phyloP scores from a whole-genome alignment of 2,888 invertebrate species.

The Branchellion lobata region DNA sequence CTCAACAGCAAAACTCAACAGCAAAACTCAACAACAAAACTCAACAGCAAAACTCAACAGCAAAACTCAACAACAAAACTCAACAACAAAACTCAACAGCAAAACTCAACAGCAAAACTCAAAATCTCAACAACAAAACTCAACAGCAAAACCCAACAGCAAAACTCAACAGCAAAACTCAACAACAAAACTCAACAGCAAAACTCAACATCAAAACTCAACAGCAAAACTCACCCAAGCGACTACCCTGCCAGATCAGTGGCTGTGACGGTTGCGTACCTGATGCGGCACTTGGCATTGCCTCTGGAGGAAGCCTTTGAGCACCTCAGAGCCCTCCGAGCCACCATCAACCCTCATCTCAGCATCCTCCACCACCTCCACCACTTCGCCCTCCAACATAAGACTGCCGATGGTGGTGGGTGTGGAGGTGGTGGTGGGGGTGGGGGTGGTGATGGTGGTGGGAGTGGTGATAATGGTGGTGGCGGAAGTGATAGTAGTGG shows the following conservation, averaged over 20 bases:
- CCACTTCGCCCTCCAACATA: background rate
- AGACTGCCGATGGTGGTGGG: background rate
- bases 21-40: too few relatives aligned
- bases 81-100: too few relatives aligned
- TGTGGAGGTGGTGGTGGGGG: background rate
- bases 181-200: too few relatives aligned
- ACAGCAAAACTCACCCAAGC: too few relatives aligned
- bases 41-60: too few relatives aligned
- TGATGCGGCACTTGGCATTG: background rate
- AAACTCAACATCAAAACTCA: too few relatives aligned
- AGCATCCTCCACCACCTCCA: background rate
- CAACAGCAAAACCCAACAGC: too few relatives aligned
- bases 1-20: too few relatives aligned
- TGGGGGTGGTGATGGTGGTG: background rate
- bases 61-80: too few relatives aligned
- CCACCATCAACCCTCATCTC: background rate
- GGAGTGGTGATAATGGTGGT: background rate
- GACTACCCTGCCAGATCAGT: background rate
- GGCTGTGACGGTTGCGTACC: background rate
- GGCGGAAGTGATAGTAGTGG: background rate
- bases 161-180: too few relatives aligned
- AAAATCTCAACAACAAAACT: too few relatives aligned
- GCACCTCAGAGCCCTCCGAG: background rate
- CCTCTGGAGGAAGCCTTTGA: conserved; percentile 4
- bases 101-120: too few relatives aligned